Evolutionary conservation across 2,797 vertebrate genomes (phyloP).

Genomic region (Jordanella pulchra): DNA sequence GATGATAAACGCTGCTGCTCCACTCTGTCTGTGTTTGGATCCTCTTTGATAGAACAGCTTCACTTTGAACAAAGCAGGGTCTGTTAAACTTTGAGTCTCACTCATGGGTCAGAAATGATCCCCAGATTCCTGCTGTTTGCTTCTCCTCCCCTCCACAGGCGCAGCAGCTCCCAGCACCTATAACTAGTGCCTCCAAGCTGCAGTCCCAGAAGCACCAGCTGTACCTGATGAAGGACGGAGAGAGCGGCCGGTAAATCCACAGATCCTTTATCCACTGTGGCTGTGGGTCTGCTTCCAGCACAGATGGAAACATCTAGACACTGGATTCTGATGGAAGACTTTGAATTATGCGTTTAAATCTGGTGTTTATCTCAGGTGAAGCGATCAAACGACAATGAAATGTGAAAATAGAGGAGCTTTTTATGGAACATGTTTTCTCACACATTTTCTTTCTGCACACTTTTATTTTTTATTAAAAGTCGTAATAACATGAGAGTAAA

Average conservation of each 20-base stretch:
- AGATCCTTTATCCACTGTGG: neutral
- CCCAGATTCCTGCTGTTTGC: neutral
- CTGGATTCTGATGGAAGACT: neutral
- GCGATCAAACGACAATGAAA: too few relatives aligned
- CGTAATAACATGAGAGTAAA: too few relatives aligned
- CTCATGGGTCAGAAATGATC: too few relatives aligned
- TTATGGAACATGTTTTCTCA: neutral
- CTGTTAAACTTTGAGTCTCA: too few relatives aligned
- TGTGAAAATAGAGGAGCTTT: neutral
- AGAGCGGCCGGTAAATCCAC: slow-evolving; percentile 78
- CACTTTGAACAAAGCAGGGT: too few relatives aligned
- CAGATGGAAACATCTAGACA: neutral
- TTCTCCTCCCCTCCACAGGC: slow-evolving; percentile 72
- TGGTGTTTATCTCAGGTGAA: too few relatives aligned
- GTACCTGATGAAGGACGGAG: slow-evolving; percentile 88
- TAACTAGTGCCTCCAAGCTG: slow-evolving; percentile 88
- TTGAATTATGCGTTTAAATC: too few relatives aligned
- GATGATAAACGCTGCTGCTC: too few relatives aligned
- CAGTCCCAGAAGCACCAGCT: slow-evolving; percentile 87
- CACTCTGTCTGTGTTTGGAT: too few relatives aligned
- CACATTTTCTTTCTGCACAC: neutral
- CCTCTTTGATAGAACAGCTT: too few relatives aligned
- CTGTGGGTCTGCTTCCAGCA: neutral
- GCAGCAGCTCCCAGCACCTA: slow-evolving; percentile 85
- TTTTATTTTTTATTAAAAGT: too few relatives aligned